phyloP scores from a whole-genome alignment of 1,140 invertebrate species.

The Diorhabda elongata region DNA sequence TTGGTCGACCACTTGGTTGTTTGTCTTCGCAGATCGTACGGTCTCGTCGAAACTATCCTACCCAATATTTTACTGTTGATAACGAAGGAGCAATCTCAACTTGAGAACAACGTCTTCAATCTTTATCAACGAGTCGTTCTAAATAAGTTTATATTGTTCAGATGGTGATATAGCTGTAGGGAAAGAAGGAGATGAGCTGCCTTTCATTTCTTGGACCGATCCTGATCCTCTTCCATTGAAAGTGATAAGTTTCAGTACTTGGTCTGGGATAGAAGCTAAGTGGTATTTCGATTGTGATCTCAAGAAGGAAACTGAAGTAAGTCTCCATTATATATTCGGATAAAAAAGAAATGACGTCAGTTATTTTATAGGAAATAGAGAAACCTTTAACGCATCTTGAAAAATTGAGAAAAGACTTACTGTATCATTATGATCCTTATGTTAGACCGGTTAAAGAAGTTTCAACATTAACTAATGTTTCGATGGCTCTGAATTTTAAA shows the following conservation, averaged over 20 bases:
- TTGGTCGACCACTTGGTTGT: no score
- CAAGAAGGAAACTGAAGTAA: conserved; percentile 29
- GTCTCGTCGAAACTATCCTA: no score
- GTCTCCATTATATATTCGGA: not conserved
- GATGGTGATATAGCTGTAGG: conserved; percentile 55
- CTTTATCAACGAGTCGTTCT: no score
- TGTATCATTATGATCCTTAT: conserved; percentile 41
- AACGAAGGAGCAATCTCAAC: no score
- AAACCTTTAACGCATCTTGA: conserved; percentile 35
- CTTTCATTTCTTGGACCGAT: conserved; percentile 54
- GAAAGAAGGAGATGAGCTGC: conserved; percentile 51
- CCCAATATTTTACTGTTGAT: no score
- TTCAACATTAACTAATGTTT: conserved; percentile 29
- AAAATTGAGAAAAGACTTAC: conserved; percentile 34
- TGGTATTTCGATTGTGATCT: conserved; percentile 56
- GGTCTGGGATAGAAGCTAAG: conserved; percentile 56
- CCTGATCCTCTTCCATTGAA: conserved; percentile 51
- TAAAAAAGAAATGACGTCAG: not conserved
- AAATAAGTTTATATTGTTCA: conserved; percentile 19
- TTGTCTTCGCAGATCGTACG: no score
- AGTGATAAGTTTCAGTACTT: conserved; percentile 58
- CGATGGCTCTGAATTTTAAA: conserved; percentile 27
- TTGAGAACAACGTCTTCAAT: no score
- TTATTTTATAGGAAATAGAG: conserved; percentile 35
- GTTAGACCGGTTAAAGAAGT: conserved; percentile 33